phyloP scores from a whole-genome alignment of 2,888 invertebrate species.

The Tachystola acroxantha region DNA sequence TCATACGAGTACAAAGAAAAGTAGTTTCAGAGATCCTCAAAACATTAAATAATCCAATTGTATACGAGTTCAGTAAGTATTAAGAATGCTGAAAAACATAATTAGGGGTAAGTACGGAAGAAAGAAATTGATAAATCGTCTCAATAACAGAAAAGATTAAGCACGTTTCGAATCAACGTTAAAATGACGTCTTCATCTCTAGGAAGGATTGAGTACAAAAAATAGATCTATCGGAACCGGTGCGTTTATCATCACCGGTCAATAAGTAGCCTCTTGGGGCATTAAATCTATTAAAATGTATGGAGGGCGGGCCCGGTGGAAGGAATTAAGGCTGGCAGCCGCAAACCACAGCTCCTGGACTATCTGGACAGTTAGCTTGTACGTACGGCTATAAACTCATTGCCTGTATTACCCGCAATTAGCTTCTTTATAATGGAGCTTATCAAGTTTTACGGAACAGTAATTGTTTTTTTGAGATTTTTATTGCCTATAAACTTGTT shows the following conservation, averaged over 20 bases:
- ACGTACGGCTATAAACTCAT: conserved; percentile 28
- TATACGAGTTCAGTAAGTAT: too few relatives aligned
- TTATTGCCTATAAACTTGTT: too few relatives aligned
- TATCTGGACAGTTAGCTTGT: conserved; percentile 52
- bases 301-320: conserved; percentile 43
- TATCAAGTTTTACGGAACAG: background rate
- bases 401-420: conserved; percentile 40
- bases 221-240: conserved; percentile 19
- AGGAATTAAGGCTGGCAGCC: conserved; percentile 55
- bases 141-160: conserved; percentile 23
- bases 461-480: too few relatives aligned
- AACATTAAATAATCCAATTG: too few relatives aligned
- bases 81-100: too few relatives aligned
- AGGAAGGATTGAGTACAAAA: conserved; percentile 28
- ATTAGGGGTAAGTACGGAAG: too few relatives aligned
- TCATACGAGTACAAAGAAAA: too few relatives aligned
- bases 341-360: conserved; percentile 72
- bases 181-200: conserved; percentile 35
- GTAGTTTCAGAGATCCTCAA: too few relatives aligned
- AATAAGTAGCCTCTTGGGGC: conserved; percentile 39
- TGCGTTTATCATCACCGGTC: conserved; percentile 29
- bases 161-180: conserved; percentile 26
- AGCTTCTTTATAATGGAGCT: conserved; percentile 20
- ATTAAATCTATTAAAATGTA: conserved; percentile 71
- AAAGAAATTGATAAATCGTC: too few relatives aligned